phyloP scores from a whole-genome alignment of 2,113 vertebrate species.

The Ginglymostoma cirratum region DNA sequence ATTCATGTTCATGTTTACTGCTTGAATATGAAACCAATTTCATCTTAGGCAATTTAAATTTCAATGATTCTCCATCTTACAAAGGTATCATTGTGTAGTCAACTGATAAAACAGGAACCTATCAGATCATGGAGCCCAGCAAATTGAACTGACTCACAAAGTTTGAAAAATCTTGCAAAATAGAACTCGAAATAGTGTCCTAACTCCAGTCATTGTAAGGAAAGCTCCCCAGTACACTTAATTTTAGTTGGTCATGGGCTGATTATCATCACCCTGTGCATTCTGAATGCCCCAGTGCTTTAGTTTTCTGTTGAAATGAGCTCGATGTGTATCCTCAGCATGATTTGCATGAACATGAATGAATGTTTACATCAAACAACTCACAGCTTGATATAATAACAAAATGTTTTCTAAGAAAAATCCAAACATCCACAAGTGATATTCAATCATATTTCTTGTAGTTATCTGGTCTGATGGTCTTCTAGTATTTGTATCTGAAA shows the following conservation, averaged over 20 bases:
- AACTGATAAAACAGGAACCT: not conserved
- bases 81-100: not conserved
- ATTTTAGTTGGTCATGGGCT: not conserved
- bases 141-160: not conserved
- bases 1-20: not conserved
- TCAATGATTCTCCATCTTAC: not conserved
- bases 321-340: not conserved
- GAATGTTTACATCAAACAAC: not conserved
- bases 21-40: not conserved
- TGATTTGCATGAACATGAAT: not conserved
- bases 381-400: not conserved
- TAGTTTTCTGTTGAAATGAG: not conserved
- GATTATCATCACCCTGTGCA: not conserved
- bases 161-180: not conserved
- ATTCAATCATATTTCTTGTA: not conserved
- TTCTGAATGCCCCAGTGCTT: not conserved
- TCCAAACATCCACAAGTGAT: not conserved
- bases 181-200: not conserved
- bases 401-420: not conserved
- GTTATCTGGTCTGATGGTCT: not conserved
- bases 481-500: not conserved
- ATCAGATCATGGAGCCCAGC: not conserved
- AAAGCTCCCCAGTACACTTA: not conserved
- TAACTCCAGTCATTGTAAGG: not conserved
- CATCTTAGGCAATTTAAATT: not conserved